Conservation (phyloP, 2,113 vertebrate genomes). For the Pygoscelis adeliae region DNA sequence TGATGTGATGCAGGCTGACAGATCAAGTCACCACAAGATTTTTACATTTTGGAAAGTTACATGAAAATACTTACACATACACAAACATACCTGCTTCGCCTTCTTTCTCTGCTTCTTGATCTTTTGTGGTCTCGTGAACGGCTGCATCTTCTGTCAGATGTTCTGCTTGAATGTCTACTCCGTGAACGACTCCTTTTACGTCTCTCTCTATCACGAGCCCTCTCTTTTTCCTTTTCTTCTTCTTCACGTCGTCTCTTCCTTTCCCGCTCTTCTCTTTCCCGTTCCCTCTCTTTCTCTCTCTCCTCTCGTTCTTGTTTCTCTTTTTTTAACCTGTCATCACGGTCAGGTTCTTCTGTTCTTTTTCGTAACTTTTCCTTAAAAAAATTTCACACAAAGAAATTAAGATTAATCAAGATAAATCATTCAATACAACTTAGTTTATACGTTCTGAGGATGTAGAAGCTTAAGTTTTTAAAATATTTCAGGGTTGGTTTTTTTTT, state of each 20-base stretch:
- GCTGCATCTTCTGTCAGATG: constrained; percentile 91
- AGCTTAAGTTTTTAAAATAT: neutral
- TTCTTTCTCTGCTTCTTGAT: constrained; percentile 93
- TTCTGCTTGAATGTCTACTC: constrained; percentile 91
- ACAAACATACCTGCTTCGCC: constrained; percentile 86
- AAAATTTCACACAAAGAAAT: neutral
- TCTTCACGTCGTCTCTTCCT: constrained; percentile 82
- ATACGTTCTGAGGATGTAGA: neutral
- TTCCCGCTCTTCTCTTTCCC: constrained; percentile 86
- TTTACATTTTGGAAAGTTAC: neutral
- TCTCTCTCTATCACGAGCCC: constrained; percentile 84
- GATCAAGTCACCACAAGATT: neutral
- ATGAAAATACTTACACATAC: neutral
- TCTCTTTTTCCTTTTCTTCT: constrained; percentile 83
- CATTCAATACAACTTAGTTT: neutral
- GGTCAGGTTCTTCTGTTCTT: constrained; percentile 89
- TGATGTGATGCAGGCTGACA: neutral
- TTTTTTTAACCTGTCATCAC: constrained; percentile 86
- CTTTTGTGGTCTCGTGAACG: constrained; percentile 91
- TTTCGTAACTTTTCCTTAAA: constrained; percentile 83
- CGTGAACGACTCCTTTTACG: constrained; percentile 91
- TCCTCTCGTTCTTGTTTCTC: constrained; percentile 82
- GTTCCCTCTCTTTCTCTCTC: constrained; percentile 83
- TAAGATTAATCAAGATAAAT: neutral
- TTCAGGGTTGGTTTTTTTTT: neutral